phyloP scores from a whole-genome alignment of 2,113 vertebrate species.

The Hylia prasina region DNA sequence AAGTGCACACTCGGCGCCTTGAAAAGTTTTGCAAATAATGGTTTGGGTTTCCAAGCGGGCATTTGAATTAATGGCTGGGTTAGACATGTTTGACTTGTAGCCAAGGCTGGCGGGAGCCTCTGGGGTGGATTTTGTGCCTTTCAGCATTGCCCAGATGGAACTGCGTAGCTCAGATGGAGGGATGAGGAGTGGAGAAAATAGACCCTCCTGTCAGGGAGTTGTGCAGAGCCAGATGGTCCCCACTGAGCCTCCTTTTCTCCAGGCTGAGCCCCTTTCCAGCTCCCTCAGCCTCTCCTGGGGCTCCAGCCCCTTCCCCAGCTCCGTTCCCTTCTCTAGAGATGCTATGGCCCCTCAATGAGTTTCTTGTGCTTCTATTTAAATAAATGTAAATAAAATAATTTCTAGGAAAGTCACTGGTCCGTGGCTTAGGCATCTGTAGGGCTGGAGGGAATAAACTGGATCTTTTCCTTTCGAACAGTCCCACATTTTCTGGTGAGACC shows the following conservation, averaged over 20 bases:
- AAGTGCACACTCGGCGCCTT: accelerated
- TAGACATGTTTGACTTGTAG: background rate
- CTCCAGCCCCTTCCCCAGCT: background rate
- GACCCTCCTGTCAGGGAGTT: background rate
- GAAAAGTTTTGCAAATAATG: too few relatives aligned
- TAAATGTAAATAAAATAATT: background rate
- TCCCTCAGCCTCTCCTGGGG: background rate
- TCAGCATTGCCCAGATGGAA: background rate
- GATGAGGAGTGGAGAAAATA: background rate
- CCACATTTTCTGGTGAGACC: accelerated
- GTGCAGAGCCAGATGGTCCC: background rate
- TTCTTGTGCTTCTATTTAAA: background rate
- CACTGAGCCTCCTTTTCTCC: background rate
- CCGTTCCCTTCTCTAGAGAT: accelerated
- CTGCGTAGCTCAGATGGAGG: background rate
- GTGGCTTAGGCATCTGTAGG: background rate
- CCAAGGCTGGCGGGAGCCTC: background rate
- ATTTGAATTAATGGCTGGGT: background rate
- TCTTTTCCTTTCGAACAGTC: background rate
- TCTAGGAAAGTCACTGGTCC: too few relatives aligned
- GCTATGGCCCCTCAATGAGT: background rate
- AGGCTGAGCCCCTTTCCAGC: background rate
- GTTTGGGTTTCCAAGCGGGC: background rate
- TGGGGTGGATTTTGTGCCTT: background rate
- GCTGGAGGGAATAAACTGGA: accelerated